Percentiles rank a stretch among this genome's conserved stretches.
phyloP scores from a whole-genome alignment of 1,140 invertebrate genomes.

The Batillaria attramentaria region DNA sequence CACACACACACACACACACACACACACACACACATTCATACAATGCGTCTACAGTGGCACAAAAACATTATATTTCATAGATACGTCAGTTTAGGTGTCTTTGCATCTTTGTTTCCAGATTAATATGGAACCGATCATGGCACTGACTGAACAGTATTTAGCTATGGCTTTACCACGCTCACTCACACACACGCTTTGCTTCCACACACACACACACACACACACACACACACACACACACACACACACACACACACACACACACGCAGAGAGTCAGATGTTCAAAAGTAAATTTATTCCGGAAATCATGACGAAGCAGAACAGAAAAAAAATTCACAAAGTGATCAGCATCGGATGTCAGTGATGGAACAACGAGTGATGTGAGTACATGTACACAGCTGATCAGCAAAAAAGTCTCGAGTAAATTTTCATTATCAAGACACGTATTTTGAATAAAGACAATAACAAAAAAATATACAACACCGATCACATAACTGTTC shows the following conservation, averaged over 20 bases:
- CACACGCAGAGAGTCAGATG: background rate
- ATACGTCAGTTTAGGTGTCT: background rate
- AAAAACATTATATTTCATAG: background rate
- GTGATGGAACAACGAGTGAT: background rate
- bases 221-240: constrained; percentile 18
- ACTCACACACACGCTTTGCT: background rate
- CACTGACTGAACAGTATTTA: too few relatives aligned
- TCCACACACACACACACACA: background rate
- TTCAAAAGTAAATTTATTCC: too few relatives aligned
- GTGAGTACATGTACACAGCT: background rate
- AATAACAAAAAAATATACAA: too few relatives aligned
- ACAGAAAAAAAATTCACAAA: too few relatives aligned
- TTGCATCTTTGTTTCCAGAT: background rate
- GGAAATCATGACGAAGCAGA: too few relatives aligned
- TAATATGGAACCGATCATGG: background rate
- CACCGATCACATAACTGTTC: too few relatives aligned
- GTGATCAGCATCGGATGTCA: background rate
- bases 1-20: background rate
- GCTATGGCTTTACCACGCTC: background rate
- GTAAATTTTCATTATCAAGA: background rate
- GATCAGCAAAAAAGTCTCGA: background rate
- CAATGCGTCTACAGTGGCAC: background rate
- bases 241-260: constrained; percentile 5
- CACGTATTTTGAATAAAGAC: background rate
- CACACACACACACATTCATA: background rate